A percentile compares a stretch with the other conserved stretches of the same genome.
Evolutionary conservation across 1,140 invertebrate species (phyloP).

Genomic region (Leptopilina boulardi): DNA sequence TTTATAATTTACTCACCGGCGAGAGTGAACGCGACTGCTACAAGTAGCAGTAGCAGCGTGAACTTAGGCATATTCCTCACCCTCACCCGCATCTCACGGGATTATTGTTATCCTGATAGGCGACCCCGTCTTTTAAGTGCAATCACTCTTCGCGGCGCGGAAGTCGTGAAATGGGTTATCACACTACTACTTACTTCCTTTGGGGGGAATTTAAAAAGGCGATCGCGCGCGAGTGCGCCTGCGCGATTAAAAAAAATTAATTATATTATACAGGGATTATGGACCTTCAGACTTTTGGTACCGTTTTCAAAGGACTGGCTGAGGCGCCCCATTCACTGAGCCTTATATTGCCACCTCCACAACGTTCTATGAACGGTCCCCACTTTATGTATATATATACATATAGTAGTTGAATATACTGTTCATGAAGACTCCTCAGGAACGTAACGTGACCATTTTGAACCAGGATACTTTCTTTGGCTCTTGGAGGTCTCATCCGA

Average conservation of each 20-base stretch:
- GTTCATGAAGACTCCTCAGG: constrained; percentile 50
- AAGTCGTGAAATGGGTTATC: neutral
- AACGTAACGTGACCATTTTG: constrained; percentile 38
- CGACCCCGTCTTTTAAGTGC: constrained; percentile 10
- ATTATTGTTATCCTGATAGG: neutral
- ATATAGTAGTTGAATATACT: constrained; percentile 43
- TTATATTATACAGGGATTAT: constrained; percentile 56
- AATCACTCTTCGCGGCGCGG: constrained; percentile 25
- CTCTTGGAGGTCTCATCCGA: constrained; percentile 29
- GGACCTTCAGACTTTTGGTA: constrained; percentile 67
- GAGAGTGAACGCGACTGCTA: constrained; percentile 57
- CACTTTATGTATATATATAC: constrained; percentile 45
- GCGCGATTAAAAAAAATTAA: constrained; percentile 1
- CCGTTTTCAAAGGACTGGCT: constrained; percentile 72
- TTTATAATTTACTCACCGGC: constrained; percentile 64
- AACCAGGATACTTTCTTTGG: constrained; percentile 46
- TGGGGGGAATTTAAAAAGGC: constrained; percentile 40
- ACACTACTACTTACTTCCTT: constrained; percentile 1
- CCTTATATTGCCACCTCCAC: constrained; percentile 76
- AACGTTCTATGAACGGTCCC: constrained; percentile 53
- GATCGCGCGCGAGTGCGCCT: constrained; percentile 38
- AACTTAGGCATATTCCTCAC: constrained; percentile 63
- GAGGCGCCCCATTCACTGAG: constrained; percentile 65
- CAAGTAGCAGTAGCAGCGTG: constrained; percentile 65
- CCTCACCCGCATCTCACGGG: constrained; percentile 37